These are phyloP conservation scores for Myotis yumanensis DNA, from an alignment of 2,113 vertebrate species.

Conservation along the genomic window DNA sequence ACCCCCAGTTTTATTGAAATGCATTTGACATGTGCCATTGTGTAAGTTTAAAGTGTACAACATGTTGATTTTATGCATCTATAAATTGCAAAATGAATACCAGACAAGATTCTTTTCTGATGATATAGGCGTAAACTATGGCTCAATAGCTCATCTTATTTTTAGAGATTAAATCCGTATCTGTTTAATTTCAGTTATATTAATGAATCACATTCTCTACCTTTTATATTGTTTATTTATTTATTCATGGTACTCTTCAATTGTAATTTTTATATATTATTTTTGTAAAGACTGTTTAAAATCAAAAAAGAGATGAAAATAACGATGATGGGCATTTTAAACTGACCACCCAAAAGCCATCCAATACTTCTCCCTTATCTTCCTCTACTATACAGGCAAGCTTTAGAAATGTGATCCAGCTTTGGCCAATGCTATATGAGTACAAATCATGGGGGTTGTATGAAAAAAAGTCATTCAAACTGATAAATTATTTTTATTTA, in stretches of 20 bases:
- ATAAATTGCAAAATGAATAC: neutral
- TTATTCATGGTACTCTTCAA: neutral
- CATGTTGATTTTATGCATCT: neutral
- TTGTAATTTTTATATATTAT: neutral
- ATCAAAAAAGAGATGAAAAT: neutral
- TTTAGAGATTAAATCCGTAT: conserved; percentile 19
- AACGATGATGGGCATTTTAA: neutral
- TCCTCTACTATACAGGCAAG: neutral
- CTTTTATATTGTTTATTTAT: neutral
- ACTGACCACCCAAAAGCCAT: neutral
- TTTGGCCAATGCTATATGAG: neutral
- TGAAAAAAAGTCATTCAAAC: too few relatives aligned
- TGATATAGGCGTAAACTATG: neutral
- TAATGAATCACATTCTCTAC: neutral
- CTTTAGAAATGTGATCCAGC: neutral
- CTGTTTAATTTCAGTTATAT: neutral
- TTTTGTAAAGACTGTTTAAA: neutral
- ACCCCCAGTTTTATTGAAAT: neutral
- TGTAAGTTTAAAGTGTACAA: neutral
- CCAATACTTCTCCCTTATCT: neutral
- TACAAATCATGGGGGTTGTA: neutral
- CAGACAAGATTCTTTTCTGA: neutral
- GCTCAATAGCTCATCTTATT: neutral
- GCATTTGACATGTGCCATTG: neutral
- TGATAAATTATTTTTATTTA: too few relatives aligned